Evolutionary conservation across 2,113 vertebrate genomes (phyloP).

Genomic region (Antidorcas marsupialis): DNA sequence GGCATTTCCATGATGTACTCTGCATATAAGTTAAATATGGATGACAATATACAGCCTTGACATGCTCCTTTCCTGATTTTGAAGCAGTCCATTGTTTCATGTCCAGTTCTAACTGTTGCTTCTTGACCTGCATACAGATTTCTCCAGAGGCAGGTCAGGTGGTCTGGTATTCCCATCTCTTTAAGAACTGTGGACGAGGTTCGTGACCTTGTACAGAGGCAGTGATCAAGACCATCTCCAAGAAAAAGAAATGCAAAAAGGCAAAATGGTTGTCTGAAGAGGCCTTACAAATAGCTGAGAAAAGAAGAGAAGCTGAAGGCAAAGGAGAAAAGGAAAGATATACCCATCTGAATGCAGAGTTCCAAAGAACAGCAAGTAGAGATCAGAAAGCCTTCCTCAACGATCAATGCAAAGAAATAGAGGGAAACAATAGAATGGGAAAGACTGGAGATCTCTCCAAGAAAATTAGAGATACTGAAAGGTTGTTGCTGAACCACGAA

Average conservation of each 20-base stretch:
- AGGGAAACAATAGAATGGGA: neutral
- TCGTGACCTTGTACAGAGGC: neutral
- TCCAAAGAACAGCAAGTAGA: neutral
- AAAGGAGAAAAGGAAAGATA: neutral
- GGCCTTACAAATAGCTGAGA: neutral
- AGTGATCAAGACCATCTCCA: neutral
- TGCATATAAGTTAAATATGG: neutral
- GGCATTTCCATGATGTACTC: neutral
- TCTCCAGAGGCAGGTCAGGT: neutral
- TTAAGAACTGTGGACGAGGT: neutral
- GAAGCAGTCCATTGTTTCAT: neutral
- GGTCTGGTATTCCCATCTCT: neutral
- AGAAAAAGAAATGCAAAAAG: neutral
- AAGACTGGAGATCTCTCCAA: neutral
- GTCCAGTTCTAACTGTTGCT: neutral
- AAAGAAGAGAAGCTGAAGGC: neutral
- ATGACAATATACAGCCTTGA: neutral
- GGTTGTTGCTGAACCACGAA: too few relatives aligned
- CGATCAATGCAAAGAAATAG: neutral
- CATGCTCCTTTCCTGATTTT: neutral
- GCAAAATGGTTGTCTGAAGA: neutral
- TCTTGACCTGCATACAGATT: neutral
- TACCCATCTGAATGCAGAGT: neutral
- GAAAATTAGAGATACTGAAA: neutral
- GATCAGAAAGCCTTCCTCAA: neutral